Conservation (phyloP, 2,113 vertebrate genomes). For the Bothrops jararaca region DNA sequence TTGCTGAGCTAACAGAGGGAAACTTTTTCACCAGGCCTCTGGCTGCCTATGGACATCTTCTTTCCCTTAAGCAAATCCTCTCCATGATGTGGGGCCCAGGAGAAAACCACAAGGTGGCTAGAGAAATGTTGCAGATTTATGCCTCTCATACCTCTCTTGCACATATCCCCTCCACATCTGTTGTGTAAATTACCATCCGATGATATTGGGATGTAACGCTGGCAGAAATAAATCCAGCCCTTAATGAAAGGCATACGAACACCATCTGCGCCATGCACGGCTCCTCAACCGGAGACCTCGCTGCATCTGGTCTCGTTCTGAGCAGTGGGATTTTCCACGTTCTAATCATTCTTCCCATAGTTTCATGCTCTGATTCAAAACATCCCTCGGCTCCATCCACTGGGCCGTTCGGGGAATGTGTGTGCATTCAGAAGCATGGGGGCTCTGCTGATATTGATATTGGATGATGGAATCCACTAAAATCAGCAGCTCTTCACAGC, state of each 20-base stretch:
- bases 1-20: neutral
- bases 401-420: neutral
- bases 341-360: slow-evolving; percentile 4
- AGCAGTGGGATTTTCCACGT: neutral
- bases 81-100: neutral
- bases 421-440: neutral
- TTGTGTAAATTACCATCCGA: neutral
- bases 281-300: neutral
- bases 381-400: neutral
- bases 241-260: neutral
- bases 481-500: neutral
- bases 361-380: neutral
- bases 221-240: neutral
- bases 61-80: neutral
- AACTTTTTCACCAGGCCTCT: neutral
- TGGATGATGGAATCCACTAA: neutral
- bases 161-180: neutral
- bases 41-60: neutral
- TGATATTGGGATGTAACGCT: neutral
- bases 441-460: neutral
- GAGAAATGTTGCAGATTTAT: neutral
- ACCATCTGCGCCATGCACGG: neutral
- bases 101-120: neutral
- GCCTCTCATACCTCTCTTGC: neutral
- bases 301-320: neutral